A percentile compares a stretch with the other conserved stretches of the same genome.
Evolutionary conservation across 2,888 invertebrate species (phyloP).

Genomic region (Rhyacophila evoluta): DNA sequence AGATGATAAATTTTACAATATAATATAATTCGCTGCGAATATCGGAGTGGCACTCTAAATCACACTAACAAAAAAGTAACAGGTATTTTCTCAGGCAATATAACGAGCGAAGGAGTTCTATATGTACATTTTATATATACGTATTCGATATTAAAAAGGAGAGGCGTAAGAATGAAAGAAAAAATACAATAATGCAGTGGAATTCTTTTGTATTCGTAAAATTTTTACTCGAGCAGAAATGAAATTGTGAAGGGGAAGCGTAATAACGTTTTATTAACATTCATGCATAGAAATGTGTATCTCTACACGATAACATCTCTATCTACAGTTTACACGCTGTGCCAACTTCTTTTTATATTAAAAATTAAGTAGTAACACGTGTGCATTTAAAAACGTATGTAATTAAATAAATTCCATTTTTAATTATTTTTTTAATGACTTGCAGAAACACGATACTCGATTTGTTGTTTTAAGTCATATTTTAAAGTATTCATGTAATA

Average conservation of each 20-base stretch:
- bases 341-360: background rate
- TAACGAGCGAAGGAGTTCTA: background rate
- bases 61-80: too few species aligned
- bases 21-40: too few species aligned
- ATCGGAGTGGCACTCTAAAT: too few species aligned
- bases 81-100: background rate
- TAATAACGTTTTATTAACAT: slow-evolving; percentile 35
- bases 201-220: slow-evolving; percentile 25
- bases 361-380: slow-evolving; percentile 9
- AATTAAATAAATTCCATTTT: background rate
- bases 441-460: too few species aligned
- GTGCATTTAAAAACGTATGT: background rate
- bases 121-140: background rate
- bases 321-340: background rate
- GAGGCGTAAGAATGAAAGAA: slow-evolving; percentile 16
- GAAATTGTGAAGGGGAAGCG: slow-evolving; percentile 25
- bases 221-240: slow-evolving; percentile 23
- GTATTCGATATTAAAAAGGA: slow-evolving; percentile 3
- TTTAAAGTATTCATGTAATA: too few species aligned
- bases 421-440: too few species aligned
- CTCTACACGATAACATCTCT: background rate
- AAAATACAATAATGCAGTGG: slow-evolving; percentile 25
- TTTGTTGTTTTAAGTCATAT: too few species aligned
- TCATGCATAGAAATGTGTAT: slow-evolving; percentile 29
- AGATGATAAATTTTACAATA: too few species aligned